phyloP scores from a whole-genome alignment of 1,140 invertebrate genomes.

The Habropoda laboriosa region DNA sequence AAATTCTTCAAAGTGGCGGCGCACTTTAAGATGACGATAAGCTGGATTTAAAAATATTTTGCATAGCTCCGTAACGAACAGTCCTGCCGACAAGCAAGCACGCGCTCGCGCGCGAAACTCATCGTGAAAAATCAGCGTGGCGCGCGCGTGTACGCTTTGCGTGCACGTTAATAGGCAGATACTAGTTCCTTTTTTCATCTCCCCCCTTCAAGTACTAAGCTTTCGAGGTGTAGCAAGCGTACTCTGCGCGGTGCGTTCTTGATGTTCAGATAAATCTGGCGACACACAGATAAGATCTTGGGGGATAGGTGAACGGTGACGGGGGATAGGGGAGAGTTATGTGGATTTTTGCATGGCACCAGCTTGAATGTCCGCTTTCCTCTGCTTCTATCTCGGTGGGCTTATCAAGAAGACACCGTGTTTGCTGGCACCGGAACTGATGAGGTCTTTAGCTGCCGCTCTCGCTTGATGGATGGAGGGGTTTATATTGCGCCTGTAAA shows the following conservation, averaged over 20 bases:
- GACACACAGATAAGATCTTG: constrained; percentile 64
- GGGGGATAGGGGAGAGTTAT: constrained; percentile 44
- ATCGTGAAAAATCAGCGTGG: constrained; percentile 37
- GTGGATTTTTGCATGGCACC: constrained; percentile 58
- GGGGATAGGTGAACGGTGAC: neutral
- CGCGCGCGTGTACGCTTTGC: neutral
- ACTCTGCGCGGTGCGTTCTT: constrained; percentile 53
- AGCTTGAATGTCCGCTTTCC: constrained; percentile 38
- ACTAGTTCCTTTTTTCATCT: constrained; percentile 3
- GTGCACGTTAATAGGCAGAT: constrained; percentile 53
- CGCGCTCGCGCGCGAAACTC: too few relatives aligned
- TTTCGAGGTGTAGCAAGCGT: constrained; percentile 40
- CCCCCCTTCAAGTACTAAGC: neutral
- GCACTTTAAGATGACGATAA: constrained; percentile 63
- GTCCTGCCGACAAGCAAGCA: constrained; percentile 32
- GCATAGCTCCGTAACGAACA: constrained; percentile 64
- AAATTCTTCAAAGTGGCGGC: constrained; percentile 50
- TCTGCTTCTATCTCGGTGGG: constrained; percentile 43
- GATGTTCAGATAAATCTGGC: constrained; percentile 67
- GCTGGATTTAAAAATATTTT: constrained; percentile 51
- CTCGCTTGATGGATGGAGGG: constrained; percentile 70
- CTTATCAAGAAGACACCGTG: constrained; percentile 66
- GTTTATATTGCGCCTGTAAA: constrained; percentile 70
- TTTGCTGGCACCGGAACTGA: constrained; percentile 68
- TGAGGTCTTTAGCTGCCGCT: constrained; percentile 72